Evolutionary conservation across 2,113 vertebrate species (phyloP), one percentile per base, ranked within the genome.

Genomic region (Myocastor coypus): DNA sequence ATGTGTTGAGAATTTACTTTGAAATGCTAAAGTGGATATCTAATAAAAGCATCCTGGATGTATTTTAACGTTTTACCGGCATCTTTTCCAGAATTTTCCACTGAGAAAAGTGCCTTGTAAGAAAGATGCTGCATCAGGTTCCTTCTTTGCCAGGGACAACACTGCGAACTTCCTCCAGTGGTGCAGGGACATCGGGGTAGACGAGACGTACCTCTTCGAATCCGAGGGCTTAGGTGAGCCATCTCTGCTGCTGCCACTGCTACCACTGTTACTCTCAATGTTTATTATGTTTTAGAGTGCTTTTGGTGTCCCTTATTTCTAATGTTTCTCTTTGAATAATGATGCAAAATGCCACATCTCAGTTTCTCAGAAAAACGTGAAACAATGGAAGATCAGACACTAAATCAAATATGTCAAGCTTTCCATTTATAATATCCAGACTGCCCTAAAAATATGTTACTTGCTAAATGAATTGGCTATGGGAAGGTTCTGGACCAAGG

Each of bases 61-160:
- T 37, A 3, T 71, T 81, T 87, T n/a, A 57, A 20, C 68, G 86
- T 42, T 4, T 75, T 87, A 55, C 77, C 40, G 11, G 91, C 89
- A 78, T 96, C 42, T 93, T 98, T 98, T 83, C 22, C 97, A 99
- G 99, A 98, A 99, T 95, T 99, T 99, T 97, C 99, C 99, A 75
- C 98, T 98, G 98, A 99, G 98, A 98, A 99, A 99, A 98, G 99
- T 99, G 22, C 98, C 99, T 0, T 99, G 99, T 97, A 99, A 99
- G 98, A 99, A 98, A 78, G 98, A 99, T 87, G 99, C 99, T 85
- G 98, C 99, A 11, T 98, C 99, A 0, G 99, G 99, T 40, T 99
- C 99, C 19, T 99, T 99, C 98, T 99, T 99, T 94, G 99, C 99
- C 78, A 99, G 99, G 52, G 99, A 99, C 98, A 99, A 99, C 97